phyloP scores from a whole-genome alignment of 2,113 vertebrate genomes.

The Pachyramphus minor region DNA sequence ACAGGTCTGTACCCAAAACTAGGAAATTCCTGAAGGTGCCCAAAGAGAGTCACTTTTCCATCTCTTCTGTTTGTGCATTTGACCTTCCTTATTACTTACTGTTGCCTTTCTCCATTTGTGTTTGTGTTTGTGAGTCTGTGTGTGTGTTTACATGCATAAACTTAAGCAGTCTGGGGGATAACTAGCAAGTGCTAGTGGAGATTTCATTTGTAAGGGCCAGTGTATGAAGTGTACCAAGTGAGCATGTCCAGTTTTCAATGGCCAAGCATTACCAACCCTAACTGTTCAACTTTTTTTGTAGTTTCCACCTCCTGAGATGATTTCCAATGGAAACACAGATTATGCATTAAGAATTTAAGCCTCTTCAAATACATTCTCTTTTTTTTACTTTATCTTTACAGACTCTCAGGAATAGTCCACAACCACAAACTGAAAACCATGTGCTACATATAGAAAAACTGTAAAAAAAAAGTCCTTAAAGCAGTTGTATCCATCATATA shows the following conservation, averaged over 20 bases:
- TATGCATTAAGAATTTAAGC: background rate
- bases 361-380: background rate
- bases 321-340: background rate
- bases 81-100: background rate
- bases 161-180: no score
- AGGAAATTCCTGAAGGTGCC: background rate
- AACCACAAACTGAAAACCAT: background rate
- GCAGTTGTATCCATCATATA: background rate
- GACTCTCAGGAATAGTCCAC: background rate
- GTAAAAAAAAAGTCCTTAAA: background rate
- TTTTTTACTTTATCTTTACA: background rate
- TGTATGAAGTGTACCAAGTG: background rate
- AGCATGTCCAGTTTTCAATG: background rate
- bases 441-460: background rate
- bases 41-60: background rate
- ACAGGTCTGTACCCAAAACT: background rate
- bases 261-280: background rate
- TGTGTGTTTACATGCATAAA: accelerated
- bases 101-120: background rate
- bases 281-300: background rate
- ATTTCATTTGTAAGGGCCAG: background rate
- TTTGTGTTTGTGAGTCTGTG: background rate
- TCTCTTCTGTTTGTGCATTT: background rate
- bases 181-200: background rate
- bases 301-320: background rate